Conservation (phyloP, 2,113 vertebrate species). For the Lepus americanus region DNA sequence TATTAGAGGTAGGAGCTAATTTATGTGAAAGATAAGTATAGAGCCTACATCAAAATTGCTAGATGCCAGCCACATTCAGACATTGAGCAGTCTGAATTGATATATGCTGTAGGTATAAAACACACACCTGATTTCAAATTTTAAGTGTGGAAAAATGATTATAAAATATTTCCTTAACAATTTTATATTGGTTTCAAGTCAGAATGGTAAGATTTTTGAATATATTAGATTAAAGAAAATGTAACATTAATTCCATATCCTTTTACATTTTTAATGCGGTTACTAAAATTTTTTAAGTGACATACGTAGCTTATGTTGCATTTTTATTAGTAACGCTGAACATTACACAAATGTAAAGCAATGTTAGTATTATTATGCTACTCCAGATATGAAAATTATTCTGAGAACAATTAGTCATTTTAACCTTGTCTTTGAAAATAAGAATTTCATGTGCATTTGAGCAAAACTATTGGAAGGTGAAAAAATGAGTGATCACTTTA, state of each 20-base stretch:
- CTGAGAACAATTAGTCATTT: background rate
- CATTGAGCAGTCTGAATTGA: background rate
- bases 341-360: background rate
- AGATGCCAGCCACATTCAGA: accelerated
- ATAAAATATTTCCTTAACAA: background rate
- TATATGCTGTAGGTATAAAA: accelerated
- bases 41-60: background rate
- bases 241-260: background rate
- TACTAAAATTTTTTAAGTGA: background rate
- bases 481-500: background rate
- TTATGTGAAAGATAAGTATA: background rate
- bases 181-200: background rate
- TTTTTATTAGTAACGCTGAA: background rate
- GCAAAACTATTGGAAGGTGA: background rate
- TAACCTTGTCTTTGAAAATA: background rate
- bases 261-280: background rate
- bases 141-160: background rate
- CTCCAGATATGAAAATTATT: background rate
- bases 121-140: background rate
- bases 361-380: background rate
- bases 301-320: background rate
- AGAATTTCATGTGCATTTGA: background rate
- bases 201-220: background rate
- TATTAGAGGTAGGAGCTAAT: background rate
- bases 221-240: background rate